Base-by-base conservation (phyloP, 2,888 invertebrate genomes). In the Ectropis crepuscularia region DNA sequence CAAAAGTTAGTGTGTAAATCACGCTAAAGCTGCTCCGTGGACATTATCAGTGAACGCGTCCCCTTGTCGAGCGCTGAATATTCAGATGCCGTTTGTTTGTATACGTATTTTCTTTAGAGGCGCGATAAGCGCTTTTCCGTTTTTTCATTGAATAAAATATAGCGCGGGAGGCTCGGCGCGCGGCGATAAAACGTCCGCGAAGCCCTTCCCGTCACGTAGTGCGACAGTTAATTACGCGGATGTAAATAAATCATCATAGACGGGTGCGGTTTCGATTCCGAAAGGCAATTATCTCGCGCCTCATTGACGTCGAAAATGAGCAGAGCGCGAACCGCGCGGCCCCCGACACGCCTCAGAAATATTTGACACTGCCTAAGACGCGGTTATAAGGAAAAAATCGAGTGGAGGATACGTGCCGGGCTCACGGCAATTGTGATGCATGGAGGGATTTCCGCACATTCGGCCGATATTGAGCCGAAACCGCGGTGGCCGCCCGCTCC, bases 201-300 rank as follows among this genome's bases (percentile, higher is more conserved):
- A 84, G 87, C 87, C 87, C 86, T 87, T 90, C 87, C 90, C 89
- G 90, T 92, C 91, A 91, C 91, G 90, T 90, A 89, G 87, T 89
- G 88, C 86, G 91, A 92, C 91, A 91, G 89, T 91, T 92, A 91
- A 92, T 92, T 92, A 92, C 90, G 87, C 88, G 89, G 87, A 89
- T 91, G 88, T 91, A 92, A 91, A 92, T 92, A 92, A 92, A 92
- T 92, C 92, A 92, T 92, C 90, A 89, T 86, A 89, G 90, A 86
- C 87, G 85, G 87, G 85, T 84, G 87, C 82, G 86, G 86, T 83
- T 89, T 89, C 89, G 89, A 89, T 90, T 88, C 84, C 83, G 85
- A 89, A 87, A 90, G 86, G 87, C 89, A 91, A 90, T 91, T 92
- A 91, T 90, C 87, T 89, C 87, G 83, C 89, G 89, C 89, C 89